Evolutionary conservation across 1,140 invertebrate species (phyloP).

Genomic region (Caenorhabditis inopinata): DNA sequence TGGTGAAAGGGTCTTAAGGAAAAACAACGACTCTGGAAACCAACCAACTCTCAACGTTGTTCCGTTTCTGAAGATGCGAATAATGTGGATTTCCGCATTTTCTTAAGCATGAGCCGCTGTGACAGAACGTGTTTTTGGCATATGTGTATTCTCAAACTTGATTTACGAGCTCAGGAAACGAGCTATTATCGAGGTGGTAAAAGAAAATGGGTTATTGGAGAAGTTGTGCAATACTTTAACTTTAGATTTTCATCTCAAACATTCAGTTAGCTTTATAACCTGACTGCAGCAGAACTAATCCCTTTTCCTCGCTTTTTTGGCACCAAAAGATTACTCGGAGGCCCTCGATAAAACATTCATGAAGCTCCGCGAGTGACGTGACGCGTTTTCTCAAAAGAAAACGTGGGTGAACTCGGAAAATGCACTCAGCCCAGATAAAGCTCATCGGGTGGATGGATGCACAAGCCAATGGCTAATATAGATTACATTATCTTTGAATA

Average conservation of each 20-base stretch:
- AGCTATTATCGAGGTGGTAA: not conserved
- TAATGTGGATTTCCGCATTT: not conserved
- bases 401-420: no score
- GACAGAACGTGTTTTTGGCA: not conserved
- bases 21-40: not conserved
- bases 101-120: not conserved
- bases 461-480: not conserved
- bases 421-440: not conserved
- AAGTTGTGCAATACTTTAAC: no score
- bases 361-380: not conserved
- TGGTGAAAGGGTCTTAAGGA: not conserved
- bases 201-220: no score
- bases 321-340: not conserved
- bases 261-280: no score
- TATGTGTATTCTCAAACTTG: not conserved
- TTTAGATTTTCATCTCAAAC: no score
- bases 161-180: not conserved
- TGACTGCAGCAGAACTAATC: not conserved
- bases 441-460: not conserved
- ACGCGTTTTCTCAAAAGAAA: not conserved
- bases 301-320: not conserved
- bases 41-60: not conserved
- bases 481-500: no score
- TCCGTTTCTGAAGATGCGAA: not conserved
- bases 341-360: slow-evolving; percentile 9